phyloP scores from a whole-genome alignment of 1,140 invertebrate species.

The Aphaenogaster floridana region DNA sequence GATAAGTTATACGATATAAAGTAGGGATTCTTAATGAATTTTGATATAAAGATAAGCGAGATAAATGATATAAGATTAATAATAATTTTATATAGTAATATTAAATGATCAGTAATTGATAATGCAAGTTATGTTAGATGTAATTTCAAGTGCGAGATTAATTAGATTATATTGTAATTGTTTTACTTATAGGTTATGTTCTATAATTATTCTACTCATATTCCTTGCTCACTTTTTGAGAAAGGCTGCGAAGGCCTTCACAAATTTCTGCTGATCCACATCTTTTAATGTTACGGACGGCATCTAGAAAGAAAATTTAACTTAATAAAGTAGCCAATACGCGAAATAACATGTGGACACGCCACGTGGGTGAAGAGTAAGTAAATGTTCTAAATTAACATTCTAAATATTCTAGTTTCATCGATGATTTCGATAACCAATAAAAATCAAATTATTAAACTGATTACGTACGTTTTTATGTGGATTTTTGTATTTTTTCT shows the following conservation, averaged over 20 bases:
- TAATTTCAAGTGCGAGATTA: not conserved
- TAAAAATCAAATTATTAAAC: not conserved
- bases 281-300: conserved; percentile 97
- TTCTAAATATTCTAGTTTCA: not conserved
- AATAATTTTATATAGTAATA: not conserved
- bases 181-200: conserved; percentile 48
- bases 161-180: conserved; percentile 31
- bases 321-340: conserved; percentile 30
- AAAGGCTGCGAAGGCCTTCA: conserved; percentile 97
- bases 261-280: conserved; percentile 99
- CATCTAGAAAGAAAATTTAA: conserved; percentile 89
- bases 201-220: not conserved
- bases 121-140: not conserved
- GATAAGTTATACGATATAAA: not conserved
- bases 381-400: not conserved
- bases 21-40: not conserved
- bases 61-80: not conserved
- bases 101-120: not conserved
- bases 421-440: not conserved
- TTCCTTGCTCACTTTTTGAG: conserved; percentile 96
- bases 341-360: conserved; percentile 14
- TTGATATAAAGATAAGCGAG: not conserved
- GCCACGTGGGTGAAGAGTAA: conserved; percentile 32
- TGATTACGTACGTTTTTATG: conserved; percentile 6
- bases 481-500: not conserved